A percentile compares a stretch with the other conserved stretches of the same genome.
Conservation (phyloP, 2,113 vertebrate species). For the Vulpes ferrilata region DNA sequence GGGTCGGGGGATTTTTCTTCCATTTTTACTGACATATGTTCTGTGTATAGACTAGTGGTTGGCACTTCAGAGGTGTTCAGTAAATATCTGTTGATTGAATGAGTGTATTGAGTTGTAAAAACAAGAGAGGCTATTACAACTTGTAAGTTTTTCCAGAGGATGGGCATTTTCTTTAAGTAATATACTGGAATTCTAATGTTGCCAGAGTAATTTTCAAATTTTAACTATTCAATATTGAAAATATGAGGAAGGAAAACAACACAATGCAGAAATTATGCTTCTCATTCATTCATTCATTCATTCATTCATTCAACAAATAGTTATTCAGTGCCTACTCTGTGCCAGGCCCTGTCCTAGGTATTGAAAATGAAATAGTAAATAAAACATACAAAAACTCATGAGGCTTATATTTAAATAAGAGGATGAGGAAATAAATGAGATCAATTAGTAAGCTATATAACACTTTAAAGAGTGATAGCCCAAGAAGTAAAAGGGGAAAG, state of each 20-base stretch:
- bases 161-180: neutral
- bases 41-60: neutral
- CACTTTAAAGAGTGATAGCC: neutral
- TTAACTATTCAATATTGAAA: neutral
- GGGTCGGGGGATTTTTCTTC: neutral
- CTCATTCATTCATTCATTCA: neutral
- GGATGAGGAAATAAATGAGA: neutral
- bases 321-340: neutral
- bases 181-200: neutral
- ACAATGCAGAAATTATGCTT: neutral
- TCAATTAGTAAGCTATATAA: neutral
- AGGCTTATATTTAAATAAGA: neutral
- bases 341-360: neutral
- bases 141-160: neutral
- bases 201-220: neutral
- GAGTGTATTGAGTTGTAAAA: neutral
- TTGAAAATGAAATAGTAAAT: neutral
- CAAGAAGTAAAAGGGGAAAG: neutral
- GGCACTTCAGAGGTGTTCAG: neutral
- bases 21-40: neutral
- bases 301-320: neutral
- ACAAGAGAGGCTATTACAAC: neutral
- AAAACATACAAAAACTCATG: neutral
- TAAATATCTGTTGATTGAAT: neutral
- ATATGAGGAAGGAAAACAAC: neutral